Conservation (phyloP, 2,113 vertebrate species). For the Phalacrocorax pelagicus region DNA sequence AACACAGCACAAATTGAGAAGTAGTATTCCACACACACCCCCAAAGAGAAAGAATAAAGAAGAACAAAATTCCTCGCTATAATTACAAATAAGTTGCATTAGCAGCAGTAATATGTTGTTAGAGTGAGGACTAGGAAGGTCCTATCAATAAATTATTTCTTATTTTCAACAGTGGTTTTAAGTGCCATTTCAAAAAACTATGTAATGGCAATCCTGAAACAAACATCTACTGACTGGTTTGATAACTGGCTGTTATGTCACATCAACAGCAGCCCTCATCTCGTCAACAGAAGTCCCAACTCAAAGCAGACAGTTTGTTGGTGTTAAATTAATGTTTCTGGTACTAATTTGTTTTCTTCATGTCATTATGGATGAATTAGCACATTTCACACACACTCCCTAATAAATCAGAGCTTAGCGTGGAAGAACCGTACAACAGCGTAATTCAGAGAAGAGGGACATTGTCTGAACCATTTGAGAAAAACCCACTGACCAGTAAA, state of each 20-base stretch:
- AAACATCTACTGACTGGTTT: background rate
- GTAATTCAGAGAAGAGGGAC: background rate
- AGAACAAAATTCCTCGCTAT: background rate
- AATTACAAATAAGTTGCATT: background rate
- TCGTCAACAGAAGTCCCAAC: background rate
- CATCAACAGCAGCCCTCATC: background rate
- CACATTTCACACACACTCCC: background rate
- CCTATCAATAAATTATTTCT: background rate
- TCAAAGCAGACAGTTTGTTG: background rate
- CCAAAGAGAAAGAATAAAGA: background rate
- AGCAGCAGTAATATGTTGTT: background rate
- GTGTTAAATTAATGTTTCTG: background rate
- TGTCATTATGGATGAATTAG: constrained; percentile 10
- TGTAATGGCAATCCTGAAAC: background rate
- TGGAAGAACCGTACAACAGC: background rate
- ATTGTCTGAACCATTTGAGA: background rate
- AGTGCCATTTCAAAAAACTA: background rate
- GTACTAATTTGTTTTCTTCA: background rate
- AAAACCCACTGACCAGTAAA: background rate
- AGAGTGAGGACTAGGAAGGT: background rate
- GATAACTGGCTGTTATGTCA: background rate
- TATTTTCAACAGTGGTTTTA: background rate
- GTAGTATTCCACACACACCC: background rate
- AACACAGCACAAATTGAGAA: background rate
- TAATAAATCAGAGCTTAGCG: background rate